Base-by-base conservation (phyloP, 2,888 invertebrate species). In the Poecilus cupreus region DNA sequence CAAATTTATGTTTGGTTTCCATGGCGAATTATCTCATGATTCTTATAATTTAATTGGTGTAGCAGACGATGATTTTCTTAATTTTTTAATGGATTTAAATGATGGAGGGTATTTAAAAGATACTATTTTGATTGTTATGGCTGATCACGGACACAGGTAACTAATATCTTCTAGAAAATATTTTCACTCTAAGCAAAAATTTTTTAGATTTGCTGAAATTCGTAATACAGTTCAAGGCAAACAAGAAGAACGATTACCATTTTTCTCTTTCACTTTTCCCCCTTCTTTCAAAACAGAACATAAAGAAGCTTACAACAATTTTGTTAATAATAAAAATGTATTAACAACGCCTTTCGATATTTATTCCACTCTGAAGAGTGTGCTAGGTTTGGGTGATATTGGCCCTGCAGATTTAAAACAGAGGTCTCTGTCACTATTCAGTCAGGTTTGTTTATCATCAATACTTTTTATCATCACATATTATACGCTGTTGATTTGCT, bases 261-360 rank as follows among this genome's bases (percentile, higher is more conserved):
- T 97, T 85, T 96, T 98, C 88, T 93, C 94, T 0, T 92, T 97
- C 76, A 89, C 93, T 0, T 92, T 97, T 85, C 97, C 98, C 0
- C 89, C 92, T 0, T 92, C 92, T 87, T 93, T 97, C 83, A 91
- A 91, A 83, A 89, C 89, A 8, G 88, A 90, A 5, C 92, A 94
- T 84, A 93, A 94, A 0, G 86, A 89, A 11, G 92, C 92, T 11
- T 92, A 93, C 82, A 88, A 88, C 0, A 94, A 94, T 84, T 91
- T 95, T 83, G 87, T 91, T 39, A 89, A 87, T 0, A 97, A 97
- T 87, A 89, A 92, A 0, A 89, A 93, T 11, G 92, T 93, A 0
- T 89, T 98, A 24, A 93, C 94, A 0, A 96, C 97, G 0, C 97
- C 98, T 0, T 98, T 97, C 87, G 98, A 98, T 88, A 91, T 98